Percentiles rank a stretch among this genome's conserved stretches.
Conservation (phyloP, 30 jellyfish, hydroid and myxozoan species). For the Chrysaora quinquecirrha region DNA sequence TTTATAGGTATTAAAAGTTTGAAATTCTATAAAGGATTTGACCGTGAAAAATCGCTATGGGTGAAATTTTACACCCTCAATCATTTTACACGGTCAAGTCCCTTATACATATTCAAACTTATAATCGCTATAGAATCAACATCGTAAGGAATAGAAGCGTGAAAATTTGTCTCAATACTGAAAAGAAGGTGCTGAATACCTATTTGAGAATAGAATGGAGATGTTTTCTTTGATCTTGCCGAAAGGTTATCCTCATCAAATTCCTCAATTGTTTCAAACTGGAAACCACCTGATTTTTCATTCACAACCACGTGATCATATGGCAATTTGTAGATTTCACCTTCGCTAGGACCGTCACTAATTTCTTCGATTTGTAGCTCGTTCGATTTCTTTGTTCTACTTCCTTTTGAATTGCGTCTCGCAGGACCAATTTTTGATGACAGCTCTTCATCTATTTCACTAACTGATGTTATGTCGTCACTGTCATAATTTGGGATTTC, state of each 20-base stretch:
- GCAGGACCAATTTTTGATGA: slow-evolving; percentile 1
- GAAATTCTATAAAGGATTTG: too few relatives aligned
- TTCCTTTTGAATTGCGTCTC: not conserved
- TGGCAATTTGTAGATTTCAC: slow-evolving; percentile 45
- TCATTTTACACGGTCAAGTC: too few relatives aligned
- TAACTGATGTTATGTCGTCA: slow-evolving; percentile 64
- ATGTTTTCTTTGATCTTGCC: not conserved
- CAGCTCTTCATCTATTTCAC: slow-evolving; percentile 62
- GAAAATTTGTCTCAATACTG: too few relatives aligned
- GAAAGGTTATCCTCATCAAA: slow-evolving; percentile 28
- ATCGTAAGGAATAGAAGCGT: too few relatives aligned
- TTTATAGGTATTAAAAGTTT: too few relatives aligned
- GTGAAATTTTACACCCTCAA: too few relatives aligned
- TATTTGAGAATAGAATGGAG: not conserved
- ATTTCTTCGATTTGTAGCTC: slow-evolving; percentile 20
- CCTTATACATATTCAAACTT: too few relatives aligned
- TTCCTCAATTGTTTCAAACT: slow-evolving; percentile 62
- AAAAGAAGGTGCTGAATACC: too few relatives aligned
- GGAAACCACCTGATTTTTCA: not conserved
- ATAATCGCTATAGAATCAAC: too few relatives aligned
- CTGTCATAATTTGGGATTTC: slow-evolving; percentile 48
- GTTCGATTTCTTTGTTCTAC: not conserved
- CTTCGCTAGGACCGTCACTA: slow-evolving; percentile 66
- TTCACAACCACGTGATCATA: slow-evolving; percentile 7
- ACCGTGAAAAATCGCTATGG: too few relatives aligned